Evolutionary conservation across 1,140 invertebrate species (phyloP).

Genomic region (Drosophila ohnishii): DNA sequence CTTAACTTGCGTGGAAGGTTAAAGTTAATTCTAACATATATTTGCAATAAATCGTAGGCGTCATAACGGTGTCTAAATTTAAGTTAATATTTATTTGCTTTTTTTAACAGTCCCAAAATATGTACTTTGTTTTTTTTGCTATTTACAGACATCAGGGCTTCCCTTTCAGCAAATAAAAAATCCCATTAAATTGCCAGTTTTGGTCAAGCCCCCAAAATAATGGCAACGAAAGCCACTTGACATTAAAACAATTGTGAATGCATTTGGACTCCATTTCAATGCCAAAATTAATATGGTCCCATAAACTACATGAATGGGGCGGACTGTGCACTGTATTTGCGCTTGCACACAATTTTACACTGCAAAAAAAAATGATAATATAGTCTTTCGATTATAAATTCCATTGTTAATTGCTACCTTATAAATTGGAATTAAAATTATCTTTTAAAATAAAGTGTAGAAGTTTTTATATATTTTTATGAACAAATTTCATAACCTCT

Average conservation of each 20-base stretch:
- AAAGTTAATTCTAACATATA: no score
- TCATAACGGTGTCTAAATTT: background rate
- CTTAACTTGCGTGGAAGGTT: no score
- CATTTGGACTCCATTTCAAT: conserved; percentile 71
- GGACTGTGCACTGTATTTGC: conserved; percentile 35
- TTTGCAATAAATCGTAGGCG: background rate
- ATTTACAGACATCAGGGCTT: conserved; percentile 5
- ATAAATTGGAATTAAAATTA: background rate
- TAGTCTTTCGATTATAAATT: background rate
- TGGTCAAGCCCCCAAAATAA: conserved; percentile 51
- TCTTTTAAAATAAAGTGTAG: fast-evolving
- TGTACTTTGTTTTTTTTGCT: background rate
- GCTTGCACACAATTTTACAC: conserved; percentile 7
- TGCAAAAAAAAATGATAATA: background rate
- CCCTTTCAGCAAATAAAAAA: conserved; percentile 3
- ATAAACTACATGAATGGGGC: conserved; percentile 57
- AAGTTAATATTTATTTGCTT: background rate
- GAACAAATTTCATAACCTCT: background rate
- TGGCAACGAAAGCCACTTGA: conserved; percentile 53
- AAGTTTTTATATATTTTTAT: no score
- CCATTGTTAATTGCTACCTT: background rate
- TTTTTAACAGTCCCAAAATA: background rate
- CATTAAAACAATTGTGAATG: conserved; percentile 75
- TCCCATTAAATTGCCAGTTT: conserved; percentile 35
- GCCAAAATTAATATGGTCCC: conserved; percentile 74